Conservation (phyloP, 2,113 vertebrate species). For the Atherinomorus stipes region DNA sequence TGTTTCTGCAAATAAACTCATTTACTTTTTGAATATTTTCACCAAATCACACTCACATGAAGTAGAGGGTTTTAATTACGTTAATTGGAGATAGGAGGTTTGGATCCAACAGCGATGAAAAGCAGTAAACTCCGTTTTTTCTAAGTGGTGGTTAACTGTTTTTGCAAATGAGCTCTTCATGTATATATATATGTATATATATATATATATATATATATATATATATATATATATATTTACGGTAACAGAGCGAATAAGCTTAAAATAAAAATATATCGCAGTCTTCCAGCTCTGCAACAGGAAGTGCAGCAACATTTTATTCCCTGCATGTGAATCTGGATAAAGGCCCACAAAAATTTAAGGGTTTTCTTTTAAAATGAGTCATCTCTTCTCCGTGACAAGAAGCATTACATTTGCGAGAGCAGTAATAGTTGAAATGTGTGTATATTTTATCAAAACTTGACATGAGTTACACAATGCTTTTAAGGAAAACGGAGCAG, state of each 20-base stretch:
- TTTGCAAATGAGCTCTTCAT: no score
- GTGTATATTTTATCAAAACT: not conserved
- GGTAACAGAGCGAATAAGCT: slow-evolving; percentile 1
- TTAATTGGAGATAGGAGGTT: no score
- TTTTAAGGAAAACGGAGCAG: not conserved
- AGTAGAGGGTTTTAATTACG: no score
- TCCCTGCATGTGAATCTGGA: not conserved
- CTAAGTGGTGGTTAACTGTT: no score
- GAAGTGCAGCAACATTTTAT: not conserved
- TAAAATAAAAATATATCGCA: not conserved
- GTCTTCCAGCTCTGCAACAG: not conserved
- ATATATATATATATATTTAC: no score
- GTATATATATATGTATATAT: no score
- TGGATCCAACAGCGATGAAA: no score
- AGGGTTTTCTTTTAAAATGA: not conserved
- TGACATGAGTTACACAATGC: not conserved
- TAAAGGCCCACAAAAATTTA: not conserved
- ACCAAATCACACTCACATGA: no score
- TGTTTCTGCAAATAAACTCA: no score
- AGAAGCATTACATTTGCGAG: not conserved
- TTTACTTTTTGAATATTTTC: no score
- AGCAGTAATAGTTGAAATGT: not conserved
- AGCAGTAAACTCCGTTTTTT: no score
- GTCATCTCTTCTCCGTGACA: not conserved
- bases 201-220: no score